Percentiles rank a stretch among this genome's conserved stretches.
Conservation (phyloP, 2,888 invertebrate species). For the Drosophila tripunctata region DNA sequence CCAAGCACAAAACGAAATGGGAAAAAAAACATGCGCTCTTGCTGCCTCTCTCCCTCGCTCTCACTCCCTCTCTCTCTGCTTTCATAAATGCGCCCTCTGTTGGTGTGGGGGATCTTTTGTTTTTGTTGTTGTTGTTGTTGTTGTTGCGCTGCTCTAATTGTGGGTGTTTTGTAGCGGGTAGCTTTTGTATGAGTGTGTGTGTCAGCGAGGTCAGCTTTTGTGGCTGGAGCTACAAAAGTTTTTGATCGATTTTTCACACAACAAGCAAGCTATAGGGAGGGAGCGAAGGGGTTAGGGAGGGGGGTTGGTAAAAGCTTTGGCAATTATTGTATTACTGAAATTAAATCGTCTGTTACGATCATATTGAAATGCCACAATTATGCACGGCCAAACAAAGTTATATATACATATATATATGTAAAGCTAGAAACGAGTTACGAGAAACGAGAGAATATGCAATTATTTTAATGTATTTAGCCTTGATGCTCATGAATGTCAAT, state of each 20-base stretch:
- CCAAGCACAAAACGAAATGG: constrained; percentile 35
- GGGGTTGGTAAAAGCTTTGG: constrained; percentile 3
- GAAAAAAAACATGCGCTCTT: background rate
- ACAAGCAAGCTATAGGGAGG: too few relatives aligned
- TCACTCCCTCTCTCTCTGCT: background rate
- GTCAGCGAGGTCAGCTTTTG: constrained; percentile 36
- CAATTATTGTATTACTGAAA: constrained; percentile 38
- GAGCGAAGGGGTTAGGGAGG: too few relatives aligned
- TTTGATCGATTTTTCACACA: constrained; percentile 66
- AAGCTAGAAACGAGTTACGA: constrained; percentile 52
- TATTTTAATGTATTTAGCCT: constrained; percentile 78
- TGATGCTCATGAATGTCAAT: constrained; percentile 77
- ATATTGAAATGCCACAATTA: constrained; percentile 45
- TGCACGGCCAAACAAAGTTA: constrained; percentile 31
- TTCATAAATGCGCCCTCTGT: too few relatives aligned
- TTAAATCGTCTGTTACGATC: constrained; percentile 46
- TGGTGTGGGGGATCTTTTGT: constrained; percentile 64
- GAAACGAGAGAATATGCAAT: constrained; percentile 77
- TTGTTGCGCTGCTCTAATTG: constrained; percentile 33
- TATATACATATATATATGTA: constrained; percentile 18
- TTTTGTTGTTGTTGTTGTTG: constrained; percentile 41
- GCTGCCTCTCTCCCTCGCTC: background rate
- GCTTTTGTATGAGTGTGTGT: constrained; percentile 7
- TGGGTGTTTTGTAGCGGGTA: constrained; percentile 40
- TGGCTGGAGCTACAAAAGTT: constrained; percentile 25